Evolutionary conservation across 2,888 invertebrate species (phyloP).

Genomic region (Plemyria rubiginata): DNA sequence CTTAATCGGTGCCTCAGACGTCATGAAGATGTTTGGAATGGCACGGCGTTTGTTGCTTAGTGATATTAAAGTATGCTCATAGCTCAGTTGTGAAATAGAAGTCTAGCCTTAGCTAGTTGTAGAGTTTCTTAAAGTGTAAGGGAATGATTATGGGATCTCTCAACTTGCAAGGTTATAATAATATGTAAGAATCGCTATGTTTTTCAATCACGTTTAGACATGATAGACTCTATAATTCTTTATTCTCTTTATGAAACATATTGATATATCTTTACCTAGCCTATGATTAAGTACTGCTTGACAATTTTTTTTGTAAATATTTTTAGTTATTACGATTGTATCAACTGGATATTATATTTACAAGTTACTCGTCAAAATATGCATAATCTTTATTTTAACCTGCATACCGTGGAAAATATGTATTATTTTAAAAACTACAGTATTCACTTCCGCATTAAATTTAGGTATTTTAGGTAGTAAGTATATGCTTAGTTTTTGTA

Average conservation of each 20-base stretch:
- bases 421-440: constrained; percentile 78
- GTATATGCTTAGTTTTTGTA: constrained; percentile 80
- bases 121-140: constrained; percentile 63
- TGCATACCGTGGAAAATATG: constrained; percentile 67
- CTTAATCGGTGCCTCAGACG: constrained; percentile 63
- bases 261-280: constrained; percentile 35
- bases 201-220: constrained; percentile 20
- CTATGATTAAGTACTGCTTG: constrained; percentile 32
- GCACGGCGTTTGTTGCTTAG: constrained; percentile 74
- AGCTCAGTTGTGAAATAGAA: constrained; percentile 80
- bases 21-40: constrained; percentile 52
- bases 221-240: constrained; percentile 25
- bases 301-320: constrained; percentile 42
- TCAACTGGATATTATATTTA: constrained; percentile 54
- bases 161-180: constrained; percentile 43
- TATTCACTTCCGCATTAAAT: constrained; percentile 80
- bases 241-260: constrained; percentile 24
- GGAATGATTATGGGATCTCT: constrained; percentile 52
- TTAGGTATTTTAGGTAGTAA: constrained; percentile 71
- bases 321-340: constrained; percentile 60
- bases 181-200: constrained; percentile 19
- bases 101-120: constrained; percentile 76
- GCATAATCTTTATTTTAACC: constrained; percentile 77
- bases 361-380: constrained; percentile 58
- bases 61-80: constrained; percentile 80